phyloP scores from a whole-genome alignment of 2,888 invertebrate genomes.

The Conus canariensis region DNA sequence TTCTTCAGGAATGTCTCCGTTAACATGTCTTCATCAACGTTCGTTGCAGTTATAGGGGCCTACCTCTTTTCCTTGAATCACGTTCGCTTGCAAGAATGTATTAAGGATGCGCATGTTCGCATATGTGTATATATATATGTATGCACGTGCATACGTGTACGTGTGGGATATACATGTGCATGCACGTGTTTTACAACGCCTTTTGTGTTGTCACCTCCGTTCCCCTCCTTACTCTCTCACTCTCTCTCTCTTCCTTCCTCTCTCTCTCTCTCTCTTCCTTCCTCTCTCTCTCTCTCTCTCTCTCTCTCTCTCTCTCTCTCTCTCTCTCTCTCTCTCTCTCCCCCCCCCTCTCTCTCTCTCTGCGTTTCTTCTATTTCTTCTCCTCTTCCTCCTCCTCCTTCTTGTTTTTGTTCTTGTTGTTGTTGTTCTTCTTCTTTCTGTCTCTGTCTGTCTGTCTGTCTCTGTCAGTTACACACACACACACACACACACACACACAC shows the following conservation, averaged over 20 bases:
- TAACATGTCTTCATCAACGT: no score
- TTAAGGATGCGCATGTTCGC: no score
- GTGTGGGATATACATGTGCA: no score
- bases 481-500: not conserved
- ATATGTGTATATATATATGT: no score
- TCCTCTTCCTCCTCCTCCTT: not conserved
- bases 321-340: not conserved
- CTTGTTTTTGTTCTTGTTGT: not conserved
- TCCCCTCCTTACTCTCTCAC: not conserved
- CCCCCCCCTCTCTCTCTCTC: not conserved
- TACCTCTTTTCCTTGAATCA: no score
- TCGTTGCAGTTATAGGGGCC: no score
- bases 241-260: not conserved
- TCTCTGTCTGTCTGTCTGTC: not conserved
- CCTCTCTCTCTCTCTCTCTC: not conserved
- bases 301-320: not conserved
- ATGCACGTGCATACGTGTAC: no score
- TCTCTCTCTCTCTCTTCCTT: not conserved
- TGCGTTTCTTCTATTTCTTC: not conserved
- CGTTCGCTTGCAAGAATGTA: no score
- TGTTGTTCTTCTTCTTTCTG: not conserved
- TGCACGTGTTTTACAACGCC: no score
- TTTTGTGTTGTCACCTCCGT: not conserved
- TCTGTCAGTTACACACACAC: not conserved
- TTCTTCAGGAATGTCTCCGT: no score